Percentiles rank a stretch among this genome's conserved stretches.
These are phyloP conservation scores for Trichogramma pretiosum DNA, from an alignment of 1,140 invertebrate species.

Conservation along the genomic window DNA sequence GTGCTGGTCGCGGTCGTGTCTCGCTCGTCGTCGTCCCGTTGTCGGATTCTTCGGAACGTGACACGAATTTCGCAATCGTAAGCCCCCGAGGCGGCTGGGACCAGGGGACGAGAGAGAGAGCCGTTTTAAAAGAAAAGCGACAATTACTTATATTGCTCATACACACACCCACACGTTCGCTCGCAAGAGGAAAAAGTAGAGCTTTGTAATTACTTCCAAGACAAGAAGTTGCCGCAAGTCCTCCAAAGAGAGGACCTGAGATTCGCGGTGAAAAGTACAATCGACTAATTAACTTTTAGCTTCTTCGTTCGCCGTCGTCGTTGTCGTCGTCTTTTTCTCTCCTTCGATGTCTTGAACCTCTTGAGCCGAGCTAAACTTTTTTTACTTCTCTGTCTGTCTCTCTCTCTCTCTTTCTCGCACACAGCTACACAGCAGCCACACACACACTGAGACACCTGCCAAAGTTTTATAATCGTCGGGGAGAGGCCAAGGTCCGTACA, in stretches of 20 bases:
- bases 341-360: neutral
- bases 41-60: constrained; percentile 13
- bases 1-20: no score
- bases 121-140: no score
- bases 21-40: neutral
- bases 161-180: no score
- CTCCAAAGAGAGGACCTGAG: neutral
- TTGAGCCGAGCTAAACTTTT: neutral
- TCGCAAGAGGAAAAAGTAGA: no score
- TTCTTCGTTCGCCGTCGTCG: neutral
- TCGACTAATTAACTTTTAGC: constrained; percentile 19
- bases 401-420: no score
- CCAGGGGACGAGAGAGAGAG: neutral
- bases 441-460: neutral
- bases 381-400: no score
- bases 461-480: constrained; percentile 10
- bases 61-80: constrained; percentile 17
- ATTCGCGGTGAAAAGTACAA: constrained; percentile 5
- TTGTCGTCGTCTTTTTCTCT: neutral
- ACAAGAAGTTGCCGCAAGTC: neutral
- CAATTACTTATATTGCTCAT: constrained; percentile 20
- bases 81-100: no score
- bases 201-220: constrained; percentile 6
- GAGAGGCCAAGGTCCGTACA: no score
- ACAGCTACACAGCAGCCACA: no score